Base-by-base conservation (phyloP, 1,140 invertebrate genomes). In the Drosophila setifemur region DNA sequence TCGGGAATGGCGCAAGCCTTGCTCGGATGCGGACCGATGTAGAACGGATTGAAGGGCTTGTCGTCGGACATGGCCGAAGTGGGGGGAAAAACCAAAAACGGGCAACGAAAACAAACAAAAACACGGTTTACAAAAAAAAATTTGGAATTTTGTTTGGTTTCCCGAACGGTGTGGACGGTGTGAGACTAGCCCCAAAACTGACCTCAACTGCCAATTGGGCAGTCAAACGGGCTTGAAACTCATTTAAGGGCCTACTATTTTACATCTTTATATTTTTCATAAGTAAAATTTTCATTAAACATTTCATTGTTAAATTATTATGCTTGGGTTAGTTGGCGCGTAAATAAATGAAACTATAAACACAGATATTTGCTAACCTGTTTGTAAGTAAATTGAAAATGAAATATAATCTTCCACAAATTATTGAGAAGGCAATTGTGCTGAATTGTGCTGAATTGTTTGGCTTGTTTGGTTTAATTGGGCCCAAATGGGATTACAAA, bases 1-100 rank as follows among this genome's bases (percentile, higher is more conserved):
- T 61, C 70, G 2, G 33, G 11, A 2, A 19, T 5, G 4, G 75
- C 71, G 9, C 79, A 85, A 0, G 75, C 81, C 33, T 53, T 18
- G 25, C 71, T 81, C 4, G 79, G 79, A 64, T 85, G 61, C 0
- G 81, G 79, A 1, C 79, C 79, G 35, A 85, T 86, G 40, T 85
- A 86, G 72, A 85, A 85, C 2, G 79, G 79, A 52, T 85, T 85
- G 33, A 86, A 85, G 8, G 55, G 64, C 3, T 11, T 39, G 11
- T 79, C 79, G 5, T 70, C 70, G 0, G 35, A 19, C 6, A 14
- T 8, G 3, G 9, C n/a, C 18, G n/a, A 11, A 7, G 9, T 9
- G 14, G 23, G 39, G 18, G 14, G 7, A 18, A 4, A 7, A 33
- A 28, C 2, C 3, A 2, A 9, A 6, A 35, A 26, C 2, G 11